Base-by-base conservation (phyloP, 1,140 invertebrate genomes). In the Rhopalosiphum maidis region DNA sequence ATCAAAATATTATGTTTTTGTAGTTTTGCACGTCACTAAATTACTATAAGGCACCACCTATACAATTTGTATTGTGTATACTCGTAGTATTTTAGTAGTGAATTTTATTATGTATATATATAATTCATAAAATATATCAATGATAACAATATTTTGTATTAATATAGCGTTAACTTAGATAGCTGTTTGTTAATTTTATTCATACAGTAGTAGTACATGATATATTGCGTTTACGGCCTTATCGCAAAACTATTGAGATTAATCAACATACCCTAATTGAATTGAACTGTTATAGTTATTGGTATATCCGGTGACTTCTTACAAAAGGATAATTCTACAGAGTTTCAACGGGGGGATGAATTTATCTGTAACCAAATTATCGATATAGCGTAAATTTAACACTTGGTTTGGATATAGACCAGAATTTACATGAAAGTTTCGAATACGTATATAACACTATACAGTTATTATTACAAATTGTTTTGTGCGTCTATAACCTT, bases 281-380 rank as follows among this genome's bases (percentile, higher is more conserved):
- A 87, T 87, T 35, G 86, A 48, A 48, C 18, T 87, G 46, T 21
- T 51, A 37, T 85, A 87, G 15, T 48, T 89, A 89, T 54, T 54
- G n/a, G 48, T 11, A n/a, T 54, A 89, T 35, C 46, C 8, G 46
- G 54, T 35, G 30, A 48, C 51, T 48, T 35, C 87, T n/a, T n/a
- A 54, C 21, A 37, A 54, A 89, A 89, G 87, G 41, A n/a, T 89
- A 25, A 25, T 41, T 37, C 22, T 83, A 37, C 9, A n/a, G 46
- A 0, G 60, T n/a, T 30, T 21, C 8, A 11, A 21, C 1, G 35
- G n/a, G 2, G 22, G 8, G 51, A 88, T n/a, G 21, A 35, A 89
- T 54, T 89, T 88, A 89, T 35, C 37, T 23, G 22, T 48, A 89
- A 89, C 51, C 35, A 3, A 89, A 89, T 89, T 89, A 89, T 37